Conservation (phyloP, 1,140 invertebrate genomes). For the Marisa cornuarietis region DNA sequence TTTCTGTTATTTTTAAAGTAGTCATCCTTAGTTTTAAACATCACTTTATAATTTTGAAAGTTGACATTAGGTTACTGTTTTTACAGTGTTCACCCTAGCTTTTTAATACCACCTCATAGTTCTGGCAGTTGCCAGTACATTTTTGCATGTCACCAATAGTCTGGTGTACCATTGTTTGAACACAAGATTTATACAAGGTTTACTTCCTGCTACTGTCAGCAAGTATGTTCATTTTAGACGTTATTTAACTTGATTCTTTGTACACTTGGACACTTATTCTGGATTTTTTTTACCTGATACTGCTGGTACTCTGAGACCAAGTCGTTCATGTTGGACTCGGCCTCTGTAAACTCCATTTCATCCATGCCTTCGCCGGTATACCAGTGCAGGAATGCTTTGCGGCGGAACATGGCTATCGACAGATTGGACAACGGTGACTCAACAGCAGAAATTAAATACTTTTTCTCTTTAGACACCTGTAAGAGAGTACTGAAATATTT, state of each 20-base stretch:
- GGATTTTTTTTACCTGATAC: slow-evolving; percentile 77
- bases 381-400: slow-evolving; percentile 82
- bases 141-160: no score
- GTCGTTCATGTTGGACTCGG: slow-evolving; percentile 67
- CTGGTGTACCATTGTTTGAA: no score
- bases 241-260: slow-evolving; percentile 80
- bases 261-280: slow-evolving; percentile 86
- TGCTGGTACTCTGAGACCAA: slow-evolving; percentile 60
- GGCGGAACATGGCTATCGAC: slow-evolving; percentile 73
- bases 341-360: slow-evolving; percentile 68
- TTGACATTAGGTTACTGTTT: no score
- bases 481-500: not conserved
- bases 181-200: no score
- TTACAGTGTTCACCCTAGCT: no score
- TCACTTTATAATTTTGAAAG: no score
- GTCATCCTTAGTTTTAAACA: no score
- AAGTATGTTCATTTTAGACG: no score
- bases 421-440: not conserved
- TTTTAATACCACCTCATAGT: no score
- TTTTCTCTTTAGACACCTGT: not conserved
- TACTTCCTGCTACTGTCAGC: no score
- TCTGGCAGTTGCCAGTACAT: no score
- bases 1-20: no score
- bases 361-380: slow-evolving; percentile 86
- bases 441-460: not conserved